Evolutionary conservation across 2,797 vertebrate genomes (phyloP).

Genomic region (Lophius americanus): DNA sequence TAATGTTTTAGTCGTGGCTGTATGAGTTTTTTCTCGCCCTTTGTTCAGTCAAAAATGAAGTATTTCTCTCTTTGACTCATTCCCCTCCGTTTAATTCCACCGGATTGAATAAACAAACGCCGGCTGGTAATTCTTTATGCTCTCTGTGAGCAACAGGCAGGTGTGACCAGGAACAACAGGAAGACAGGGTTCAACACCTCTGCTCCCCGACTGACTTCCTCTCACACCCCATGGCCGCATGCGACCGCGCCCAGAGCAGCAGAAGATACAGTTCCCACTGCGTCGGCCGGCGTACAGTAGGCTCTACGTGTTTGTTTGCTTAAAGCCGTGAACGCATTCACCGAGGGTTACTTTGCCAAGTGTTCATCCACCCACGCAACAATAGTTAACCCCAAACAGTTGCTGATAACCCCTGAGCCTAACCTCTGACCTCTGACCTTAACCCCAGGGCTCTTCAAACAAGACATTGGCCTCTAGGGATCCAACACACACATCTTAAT

Average conservation of each 20-base stretch:
- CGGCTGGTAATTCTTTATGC: slow-evolving; percentile 50
- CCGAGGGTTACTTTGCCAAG: slow-evolving; percentile 24
- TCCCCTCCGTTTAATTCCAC: slow-evolving; percentile 38
- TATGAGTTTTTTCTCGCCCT: background rate
- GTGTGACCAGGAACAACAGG: slow-evolving; percentile 83
- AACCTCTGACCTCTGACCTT: slow-evolving; percentile 68
- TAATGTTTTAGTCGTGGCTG: slow-evolving; percentile 28
- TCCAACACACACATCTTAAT: slow-evolving; percentile 48
- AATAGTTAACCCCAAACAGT: slow-evolving; percentile 65
- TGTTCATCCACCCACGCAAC: slow-evolving; percentile 47
- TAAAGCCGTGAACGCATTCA: slow-evolving; percentile 56
- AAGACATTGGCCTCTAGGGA: slow-evolving; percentile 71
- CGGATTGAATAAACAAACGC: slow-evolving; percentile 40
- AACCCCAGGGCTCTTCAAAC: slow-evolving; percentile 68
- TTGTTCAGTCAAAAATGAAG: slow-evolving; percentile 16
- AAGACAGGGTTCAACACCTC: slow-evolving; percentile 79
- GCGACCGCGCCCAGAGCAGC: slow-evolving; percentile 61
- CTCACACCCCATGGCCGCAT: slow-evolving; percentile 60
- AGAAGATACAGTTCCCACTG: slow-evolving; percentile 15
- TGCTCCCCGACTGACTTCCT: slow-evolving; percentile 76
- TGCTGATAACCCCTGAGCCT: slow-evolving; percentile 69
- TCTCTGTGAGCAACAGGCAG: slow-evolving; percentile 71
- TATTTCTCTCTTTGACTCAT: slow-evolving; percentile 43
- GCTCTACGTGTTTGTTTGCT: slow-evolving; percentile 25
- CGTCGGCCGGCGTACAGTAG: slow-evolving; percentile 19